Evolutionary conservation across 1,140 invertebrate genomes (phyloP).

Genomic region (Pseudomyrmex pallidus): DNA sequence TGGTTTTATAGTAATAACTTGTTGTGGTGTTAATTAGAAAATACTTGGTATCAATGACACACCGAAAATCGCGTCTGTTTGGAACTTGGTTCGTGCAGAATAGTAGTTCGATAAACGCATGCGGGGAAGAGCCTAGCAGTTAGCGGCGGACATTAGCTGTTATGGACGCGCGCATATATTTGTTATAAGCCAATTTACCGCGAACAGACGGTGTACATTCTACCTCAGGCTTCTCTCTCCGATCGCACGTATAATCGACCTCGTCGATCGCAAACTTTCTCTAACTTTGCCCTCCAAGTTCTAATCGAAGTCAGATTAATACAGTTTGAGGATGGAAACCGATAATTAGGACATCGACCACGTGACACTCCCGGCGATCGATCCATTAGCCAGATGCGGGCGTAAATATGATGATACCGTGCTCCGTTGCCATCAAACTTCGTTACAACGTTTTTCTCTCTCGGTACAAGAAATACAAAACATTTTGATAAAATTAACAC

Average conservation of each 20-base stretch:
- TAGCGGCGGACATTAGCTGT: conserved; percentile 36
- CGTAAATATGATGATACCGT: conserved; percentile 57
- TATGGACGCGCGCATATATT: conserved; percentile 57
- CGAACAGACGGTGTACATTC: conserved; percentile 52
- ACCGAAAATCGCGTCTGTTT: neutral
- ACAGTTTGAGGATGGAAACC: conserved; percentile 75
- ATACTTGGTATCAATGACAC: neutral
- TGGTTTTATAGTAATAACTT: too few relatives aligned
- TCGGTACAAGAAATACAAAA: neutral
- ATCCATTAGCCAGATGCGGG: conserved; percentile 49
- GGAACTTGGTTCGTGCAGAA: conserved; percentile 29
- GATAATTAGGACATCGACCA: conserved; percentile 76
- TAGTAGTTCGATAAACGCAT: neutral
- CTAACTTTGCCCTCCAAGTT: conserved; percentile 74
- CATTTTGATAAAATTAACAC: too few relatives aligned
- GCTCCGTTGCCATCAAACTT: neutral
- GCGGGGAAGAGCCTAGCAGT: neutral
- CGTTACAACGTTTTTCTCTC: neutral
- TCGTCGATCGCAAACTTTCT: conserved; percentile 69
- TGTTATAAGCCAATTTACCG: conserved; percentile 57
- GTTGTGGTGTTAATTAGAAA: too few relatives aligned
- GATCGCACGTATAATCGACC: conserved; percentile 69
- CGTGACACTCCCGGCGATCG: conserved; percentile 49
- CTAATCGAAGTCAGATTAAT: conserved; percentile 79
- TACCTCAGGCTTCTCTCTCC: conserved; percentile 37